These are phyloP conservation scores for Anableps anableps DNA, from an alignment of 2,797 vertebrate genomes.

Conservation along the genomic window DNA sequence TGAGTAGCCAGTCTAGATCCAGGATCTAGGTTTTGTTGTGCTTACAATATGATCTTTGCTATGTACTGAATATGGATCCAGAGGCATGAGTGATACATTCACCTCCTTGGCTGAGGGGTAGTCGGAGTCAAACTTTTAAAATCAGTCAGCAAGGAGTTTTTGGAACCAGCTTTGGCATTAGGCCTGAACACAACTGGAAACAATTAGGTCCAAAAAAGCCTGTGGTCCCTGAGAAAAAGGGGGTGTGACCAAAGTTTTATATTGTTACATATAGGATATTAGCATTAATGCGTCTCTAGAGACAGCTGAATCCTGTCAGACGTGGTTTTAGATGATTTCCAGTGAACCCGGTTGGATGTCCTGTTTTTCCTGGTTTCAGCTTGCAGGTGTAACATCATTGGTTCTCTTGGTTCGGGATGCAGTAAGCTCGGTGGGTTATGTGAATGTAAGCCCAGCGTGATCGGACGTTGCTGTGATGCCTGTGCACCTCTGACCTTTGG, in stretches of 20 bases:
- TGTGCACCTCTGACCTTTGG: slow-evolving; percentile 84
- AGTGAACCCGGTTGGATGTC: background rate
- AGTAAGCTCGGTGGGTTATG: slow-evolving; percentile 85
- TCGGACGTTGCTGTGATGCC: slow-evolving; percentile 86
- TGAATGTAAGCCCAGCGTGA: slow-evolving; percentile 85
- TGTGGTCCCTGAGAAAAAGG: no score
- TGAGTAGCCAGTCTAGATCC: no score
- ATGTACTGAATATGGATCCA: no score
- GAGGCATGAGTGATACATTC: no score
- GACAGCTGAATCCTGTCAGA: background rate
- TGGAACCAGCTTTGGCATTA: no score
- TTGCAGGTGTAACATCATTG: slow-evolving; percentile 84
- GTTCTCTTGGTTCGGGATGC: slow-evolving; percentile 79
- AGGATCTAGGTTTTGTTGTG: no score
- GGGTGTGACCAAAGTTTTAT: background rate
- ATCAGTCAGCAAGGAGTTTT: no score
- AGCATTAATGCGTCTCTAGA: background rate
- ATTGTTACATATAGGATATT: background rate
- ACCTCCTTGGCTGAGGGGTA: no score
- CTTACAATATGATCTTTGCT: no score
- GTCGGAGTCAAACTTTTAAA: no score
- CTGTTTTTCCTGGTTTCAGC: slow-evolving; percentile 66
- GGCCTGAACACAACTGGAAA: no score
- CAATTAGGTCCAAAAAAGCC: no score
- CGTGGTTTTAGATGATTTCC: background rate